phyloP scores from a whole-genome alignment of 2,113 vertebrate species.

The Donacobius atricapilla region DNA sequence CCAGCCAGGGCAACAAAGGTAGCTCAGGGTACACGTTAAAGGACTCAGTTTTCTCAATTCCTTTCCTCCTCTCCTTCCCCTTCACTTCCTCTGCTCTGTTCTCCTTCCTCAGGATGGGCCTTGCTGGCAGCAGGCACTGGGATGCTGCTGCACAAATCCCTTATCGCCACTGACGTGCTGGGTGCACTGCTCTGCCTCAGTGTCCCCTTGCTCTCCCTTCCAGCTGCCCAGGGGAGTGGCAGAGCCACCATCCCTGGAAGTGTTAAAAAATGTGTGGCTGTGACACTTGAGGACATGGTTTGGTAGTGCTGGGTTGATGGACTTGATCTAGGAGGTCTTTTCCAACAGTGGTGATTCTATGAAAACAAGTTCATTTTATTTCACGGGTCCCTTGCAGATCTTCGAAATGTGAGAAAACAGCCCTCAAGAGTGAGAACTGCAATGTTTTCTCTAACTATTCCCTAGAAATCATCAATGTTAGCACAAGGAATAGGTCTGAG shows the following conservation, averaged over 20 bases:
- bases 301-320: not conserved
- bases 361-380: not conserved
- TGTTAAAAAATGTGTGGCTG: not conserved
- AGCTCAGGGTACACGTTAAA: not conserved
- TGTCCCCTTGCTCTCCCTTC: not conserved
- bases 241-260: not conserved
- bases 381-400: not conserved
- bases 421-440: not conserved
- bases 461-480: not conserved
- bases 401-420: not conserved
- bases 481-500: not conserved
- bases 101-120: not conserved
- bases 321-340: not conserved
- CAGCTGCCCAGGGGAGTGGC: not conserved
- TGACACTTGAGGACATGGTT: not conserved
- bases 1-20: not conserved
- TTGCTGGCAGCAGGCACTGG: not conserved
- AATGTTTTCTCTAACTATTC: not conserved
- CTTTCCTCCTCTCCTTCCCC: not conserved
- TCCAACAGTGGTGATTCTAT: not conserved
- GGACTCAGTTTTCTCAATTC: accelerated
- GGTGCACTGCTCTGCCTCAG: too few species aligned
- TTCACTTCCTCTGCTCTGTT: not conserved
- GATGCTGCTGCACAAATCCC: not conserved
- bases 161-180: not conserved